These are phyloP conservation scores for Pyrocoelia pectoralis DNA, from an alignment of 2,888 invertebrate species.

Conservation along the genomic window DNA sequence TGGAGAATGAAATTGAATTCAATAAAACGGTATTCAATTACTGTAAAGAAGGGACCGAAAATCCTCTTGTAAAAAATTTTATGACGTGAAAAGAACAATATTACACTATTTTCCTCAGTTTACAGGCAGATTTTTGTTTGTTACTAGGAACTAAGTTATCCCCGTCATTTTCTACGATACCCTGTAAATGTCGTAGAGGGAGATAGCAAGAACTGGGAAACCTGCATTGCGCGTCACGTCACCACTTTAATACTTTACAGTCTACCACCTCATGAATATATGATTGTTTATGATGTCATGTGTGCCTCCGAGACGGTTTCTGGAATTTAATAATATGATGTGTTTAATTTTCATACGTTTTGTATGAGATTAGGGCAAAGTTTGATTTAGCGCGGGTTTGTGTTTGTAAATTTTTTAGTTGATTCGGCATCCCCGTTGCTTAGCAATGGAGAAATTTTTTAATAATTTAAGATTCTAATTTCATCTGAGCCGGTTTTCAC, in stretches of 20 bases:
- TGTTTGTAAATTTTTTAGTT: conserved; percentile 32
- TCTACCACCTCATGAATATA: conserved; percentile 46
- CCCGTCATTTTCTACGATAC: conserved; percentile 30
- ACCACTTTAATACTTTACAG: conserved; percentile 46
- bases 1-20: conserved; percentile 21
- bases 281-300: conserved; percentile 48
- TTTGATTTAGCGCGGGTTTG: conserved; percentile 33
- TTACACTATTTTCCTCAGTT: conserved; percentile 43
- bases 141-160: conserved; percentile 35
- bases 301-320: conserved; percentile 41
- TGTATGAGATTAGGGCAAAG: conserved; percentile 32
- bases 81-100: conserved; percentile 43
- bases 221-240: conserved; percentile 34
- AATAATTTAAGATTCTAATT: conserved; percentile 32
- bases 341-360: conserved; percentile 39
- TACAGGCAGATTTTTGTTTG: conserved; percentile 44
- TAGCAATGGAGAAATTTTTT: conserved; percentile 25
- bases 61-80: conserved; percentile 36
- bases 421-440: conserved; percentile 17
- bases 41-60: conserved; percentile 20
- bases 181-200: conserved; percentile 19
- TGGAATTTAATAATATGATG: conserved; percentile 40
- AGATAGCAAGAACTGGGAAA: conserved; percentile 23
- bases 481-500: conserved; percentile 15
- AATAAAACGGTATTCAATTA: conserved; percentile 29